Evolutionary conservation across 2,888 invertebrate species (phyloP).

Genomic region (Dynastes hyllus): DNA sequence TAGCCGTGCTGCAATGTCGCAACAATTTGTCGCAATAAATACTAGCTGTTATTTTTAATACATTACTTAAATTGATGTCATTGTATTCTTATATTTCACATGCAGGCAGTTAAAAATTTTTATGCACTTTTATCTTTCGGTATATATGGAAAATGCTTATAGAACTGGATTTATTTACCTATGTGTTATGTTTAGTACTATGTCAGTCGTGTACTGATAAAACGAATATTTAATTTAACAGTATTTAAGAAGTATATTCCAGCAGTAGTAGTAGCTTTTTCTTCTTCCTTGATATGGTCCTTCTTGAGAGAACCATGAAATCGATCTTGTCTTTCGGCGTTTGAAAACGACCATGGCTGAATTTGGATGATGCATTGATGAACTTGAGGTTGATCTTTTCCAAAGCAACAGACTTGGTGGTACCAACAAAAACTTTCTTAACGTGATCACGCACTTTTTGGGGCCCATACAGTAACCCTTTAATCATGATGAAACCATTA

Average conservation of each 20-base stretch:
- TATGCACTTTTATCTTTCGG: no score
- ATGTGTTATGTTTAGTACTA: no score
- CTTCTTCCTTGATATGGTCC: slow-evolving; percentile 90
- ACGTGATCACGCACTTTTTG: slow-evolving; percentile 96
- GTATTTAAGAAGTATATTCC: not conserved
- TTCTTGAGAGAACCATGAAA: slow-evolving; percentile 97
- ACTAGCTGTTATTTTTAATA: not conserved
- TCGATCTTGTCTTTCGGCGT: slow-evolving; percentile 97
- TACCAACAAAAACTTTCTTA: slow-evolving; percentile 93
- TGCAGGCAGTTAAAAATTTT: not conserved
- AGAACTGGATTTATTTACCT: no score
- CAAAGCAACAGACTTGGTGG: slow-evolving; percentile 95
- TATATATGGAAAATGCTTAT: no score
- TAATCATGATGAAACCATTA: slow-evolving; percentile 98
- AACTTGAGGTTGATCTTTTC: slow-evolving; percentile 99
- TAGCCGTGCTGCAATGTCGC: not conserved
- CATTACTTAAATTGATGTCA: not conserved
- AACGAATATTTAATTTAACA: no score
- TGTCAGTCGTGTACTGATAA: no score
- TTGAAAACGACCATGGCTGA: slow-evolving; percentile 99
- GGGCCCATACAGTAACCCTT: slow-evolving; percentile 96
- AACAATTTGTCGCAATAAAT: slow-evolving; percentile 12
- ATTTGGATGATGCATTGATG: slow-evolving; percentile 99
- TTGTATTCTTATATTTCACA: not conserved
- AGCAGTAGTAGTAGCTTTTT: slow-evolving; percentile 60